phyloP scores from a whole-genome alignment of 1,140 invertebrate species.

The Nephotettix cincticeps region DNA sequence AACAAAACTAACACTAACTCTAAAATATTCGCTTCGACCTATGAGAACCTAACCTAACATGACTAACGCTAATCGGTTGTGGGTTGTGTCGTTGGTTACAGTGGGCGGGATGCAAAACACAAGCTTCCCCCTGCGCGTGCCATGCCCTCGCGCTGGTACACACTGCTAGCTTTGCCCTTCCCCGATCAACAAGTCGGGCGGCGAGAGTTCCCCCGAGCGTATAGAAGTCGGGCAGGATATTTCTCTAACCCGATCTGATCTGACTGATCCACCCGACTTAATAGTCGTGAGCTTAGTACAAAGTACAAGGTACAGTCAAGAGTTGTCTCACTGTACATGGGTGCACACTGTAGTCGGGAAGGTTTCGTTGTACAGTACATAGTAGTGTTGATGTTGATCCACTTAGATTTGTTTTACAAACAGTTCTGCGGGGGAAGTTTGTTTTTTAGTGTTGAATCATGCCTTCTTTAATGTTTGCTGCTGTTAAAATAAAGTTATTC shows the following conservation, averaged over 20 bases:
- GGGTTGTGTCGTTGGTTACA: constrained; percentile 34
- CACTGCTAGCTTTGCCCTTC: constrained; percentile 84
- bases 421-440: no score
- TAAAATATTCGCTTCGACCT: background rate
- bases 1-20: no score
- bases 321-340: background rate
- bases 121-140: constrained; percentile 47
- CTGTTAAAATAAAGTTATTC: no score
- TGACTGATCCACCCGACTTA: background rate
- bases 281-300: background rate
- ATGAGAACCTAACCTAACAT: background rate
- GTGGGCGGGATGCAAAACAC: constrained; percentile 41
- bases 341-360: background rate
- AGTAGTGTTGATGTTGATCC: no score
- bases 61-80: constrained; percentile 24
- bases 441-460: no score
- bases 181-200: constrained; percentile 87
- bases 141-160: constrained; percentile 81
- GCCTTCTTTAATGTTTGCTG: no score
- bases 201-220: constrained; percentile 73
- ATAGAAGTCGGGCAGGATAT: constrained; percentile 76
- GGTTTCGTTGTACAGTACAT: no score
- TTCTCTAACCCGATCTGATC: constrained; percentile 67
- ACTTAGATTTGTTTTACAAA: no score
- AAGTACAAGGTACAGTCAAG: background rate